Evolutionary conservation across 2,888 invertebrate genomes (phyloP).

Genomic region (Blastobasis adustella): DNA sequence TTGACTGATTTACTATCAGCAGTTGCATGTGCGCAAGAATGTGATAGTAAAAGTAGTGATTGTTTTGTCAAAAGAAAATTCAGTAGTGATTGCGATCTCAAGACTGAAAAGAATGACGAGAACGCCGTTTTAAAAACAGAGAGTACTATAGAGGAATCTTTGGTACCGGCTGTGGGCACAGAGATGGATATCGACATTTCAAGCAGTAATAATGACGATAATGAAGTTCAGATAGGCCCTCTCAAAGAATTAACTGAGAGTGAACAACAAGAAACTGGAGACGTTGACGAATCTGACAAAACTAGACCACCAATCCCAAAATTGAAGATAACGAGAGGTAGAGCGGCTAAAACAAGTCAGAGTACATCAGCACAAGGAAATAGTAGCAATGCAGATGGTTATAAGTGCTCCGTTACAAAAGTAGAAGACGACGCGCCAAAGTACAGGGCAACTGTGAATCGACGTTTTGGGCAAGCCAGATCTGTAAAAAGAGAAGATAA

Average conservation of each 20-base stretch:
- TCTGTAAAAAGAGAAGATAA: constrained; percentile 76
- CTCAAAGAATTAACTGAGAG: constrained; percentile 63
- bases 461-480: constrained; percentile 73
- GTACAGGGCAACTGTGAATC: constrained; percentile 75
- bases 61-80: constrained; percentile 62
- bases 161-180: constrained; percentile 66
- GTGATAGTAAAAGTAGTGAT: constrained; percentile 69
- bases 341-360: constrained; percentile 38
- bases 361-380: constrained; percentile 45
- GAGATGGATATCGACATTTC: constrained; percentile 70
- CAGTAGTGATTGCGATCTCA: constrained; percentile 45
- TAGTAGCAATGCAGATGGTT: constrained; percentile 63
- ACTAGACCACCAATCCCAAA: constrained; percentile 66
- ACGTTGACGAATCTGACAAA: constrained; percentile 29
- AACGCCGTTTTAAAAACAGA: constrained; percentile 58
- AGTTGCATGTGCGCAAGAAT: constrained; percentile 76
- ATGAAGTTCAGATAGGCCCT: constrained; percentile 66
- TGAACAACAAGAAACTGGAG: constrained; percentile 44
- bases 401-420: constrained; percentile 63
- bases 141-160: constrained; percentile 68
- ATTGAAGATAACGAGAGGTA: constrained; percentile 67
- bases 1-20: constrained; percentile 77
- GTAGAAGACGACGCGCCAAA: constrained; percentile 53
- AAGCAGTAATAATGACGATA: constrained; percentile 53
- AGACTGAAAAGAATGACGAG: constrained; percentile 43